Conservation (phyloP, 2,113 vertebrate species). For the Phaethornis superciliosus region DNA sequence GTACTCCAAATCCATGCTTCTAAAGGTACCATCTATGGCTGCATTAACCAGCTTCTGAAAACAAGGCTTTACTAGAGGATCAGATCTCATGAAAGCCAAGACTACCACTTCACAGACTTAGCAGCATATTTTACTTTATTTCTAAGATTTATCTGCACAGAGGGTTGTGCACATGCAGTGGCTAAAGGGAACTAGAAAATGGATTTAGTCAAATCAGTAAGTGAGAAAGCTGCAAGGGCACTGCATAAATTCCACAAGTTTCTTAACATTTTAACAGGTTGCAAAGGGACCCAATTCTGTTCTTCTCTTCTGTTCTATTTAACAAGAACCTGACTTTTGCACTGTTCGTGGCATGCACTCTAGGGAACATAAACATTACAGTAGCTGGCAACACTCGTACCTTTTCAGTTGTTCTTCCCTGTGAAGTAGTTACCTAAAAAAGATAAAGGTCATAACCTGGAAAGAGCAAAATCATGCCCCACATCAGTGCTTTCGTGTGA, state of each 20-base stretch:
- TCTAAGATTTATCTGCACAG: not conserved
- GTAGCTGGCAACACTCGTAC: not conserved
- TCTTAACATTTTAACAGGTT: not conserved
- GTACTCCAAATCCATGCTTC: not conserved
- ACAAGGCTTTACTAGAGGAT: not conserved
- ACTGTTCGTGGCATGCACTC: fast-evolving
- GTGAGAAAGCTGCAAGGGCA: not conserved
- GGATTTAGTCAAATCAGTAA: not conserved
- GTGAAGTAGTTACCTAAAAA: not conserved
- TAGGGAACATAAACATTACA: not conserved
- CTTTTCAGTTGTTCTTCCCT: not conserved
- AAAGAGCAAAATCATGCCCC: not conserved
- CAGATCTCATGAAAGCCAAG: not conserved
- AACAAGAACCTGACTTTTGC: not conserved
- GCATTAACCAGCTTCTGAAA: not conserved
- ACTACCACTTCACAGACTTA: not conserved
- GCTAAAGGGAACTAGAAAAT: not conserved
- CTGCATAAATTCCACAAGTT: not conserved
- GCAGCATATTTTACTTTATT: not conserved
- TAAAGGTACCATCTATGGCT: not conserved
- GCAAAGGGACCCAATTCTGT: not conserved
- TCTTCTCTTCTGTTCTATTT: not conserved
- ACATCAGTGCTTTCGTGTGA: not conserved
- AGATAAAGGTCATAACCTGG: not conserved
- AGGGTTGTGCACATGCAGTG: not conserved